phyloP scores from a whole-genome alignment of 2,797 vertebrate genomes.

The Lacerta bilineata region DNA sequence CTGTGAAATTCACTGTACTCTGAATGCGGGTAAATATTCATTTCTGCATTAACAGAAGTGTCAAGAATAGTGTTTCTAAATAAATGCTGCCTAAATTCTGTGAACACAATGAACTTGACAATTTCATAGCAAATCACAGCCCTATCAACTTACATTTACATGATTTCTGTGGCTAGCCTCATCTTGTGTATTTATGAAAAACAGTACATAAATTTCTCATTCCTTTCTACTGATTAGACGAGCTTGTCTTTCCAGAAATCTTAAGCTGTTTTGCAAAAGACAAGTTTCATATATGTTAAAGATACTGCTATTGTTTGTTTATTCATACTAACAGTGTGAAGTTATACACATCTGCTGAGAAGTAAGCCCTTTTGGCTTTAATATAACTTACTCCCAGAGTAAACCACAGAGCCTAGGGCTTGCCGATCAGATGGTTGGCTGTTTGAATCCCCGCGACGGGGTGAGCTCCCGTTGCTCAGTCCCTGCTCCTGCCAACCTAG shows the following conservation, averaged over 20 bases:
- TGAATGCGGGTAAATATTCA: not conserved
- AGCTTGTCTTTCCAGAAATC: not conserved
- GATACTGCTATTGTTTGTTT: not conserved
- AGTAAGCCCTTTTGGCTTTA: too few species aligned
- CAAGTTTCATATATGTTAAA: not conserved
- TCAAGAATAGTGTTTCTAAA: not conserved
- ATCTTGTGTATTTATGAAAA: conserved; percentile 39
- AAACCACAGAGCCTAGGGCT: too few species aligned
- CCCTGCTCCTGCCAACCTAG: too few species aligned
- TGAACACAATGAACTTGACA: not conserved
- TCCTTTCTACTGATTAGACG: not conserved
- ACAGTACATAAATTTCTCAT: conserved; percentile 1
- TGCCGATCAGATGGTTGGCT: too few species aligned
- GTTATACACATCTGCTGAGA: too few species aligned
- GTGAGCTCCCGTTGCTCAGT: too few species aligned
- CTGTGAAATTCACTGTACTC: not conserved
- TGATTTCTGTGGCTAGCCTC: conserved; percentile 6
- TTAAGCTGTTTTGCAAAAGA: not conserved
- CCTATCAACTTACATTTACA: not conserved
- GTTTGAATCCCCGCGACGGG: too few species aligned
- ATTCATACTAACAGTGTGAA: not conserved
- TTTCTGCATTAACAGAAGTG: not conserved
- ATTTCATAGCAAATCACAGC: not conserved
- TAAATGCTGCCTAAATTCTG: not conserved
- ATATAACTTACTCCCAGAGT: too few species aligned